Percentiles rank a stretch among this genome's conserved stretches.
Evolutionary conservation across 2,888 invertebrate species (phyloP).

Genomic region (Drosophila yooni): DNA sequence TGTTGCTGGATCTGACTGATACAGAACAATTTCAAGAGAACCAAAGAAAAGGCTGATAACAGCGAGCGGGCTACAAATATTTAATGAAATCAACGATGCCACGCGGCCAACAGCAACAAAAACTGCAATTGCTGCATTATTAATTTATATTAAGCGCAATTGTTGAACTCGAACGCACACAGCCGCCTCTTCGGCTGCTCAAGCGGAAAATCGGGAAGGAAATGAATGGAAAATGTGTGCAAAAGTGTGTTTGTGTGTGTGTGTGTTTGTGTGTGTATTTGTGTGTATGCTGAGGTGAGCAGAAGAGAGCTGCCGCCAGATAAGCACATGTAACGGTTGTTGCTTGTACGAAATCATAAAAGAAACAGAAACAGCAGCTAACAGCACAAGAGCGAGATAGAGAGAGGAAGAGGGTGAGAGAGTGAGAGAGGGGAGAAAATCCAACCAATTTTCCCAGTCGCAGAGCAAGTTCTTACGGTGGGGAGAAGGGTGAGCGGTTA

Average conservation of each 20-base stretch:
- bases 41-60: slow-evolving; percentile 49
- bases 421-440: slow-evolving; percentile 26
- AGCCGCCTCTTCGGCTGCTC: slow-evolving; percentile 36
- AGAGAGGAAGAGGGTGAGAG: slow-evolving; percentile 7
- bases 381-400: not conserved
- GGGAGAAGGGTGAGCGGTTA: not conserved
- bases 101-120: slow-evolving; percentile 42
- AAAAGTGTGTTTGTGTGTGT: not conserved
- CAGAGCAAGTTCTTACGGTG: slow-evolving; percentile 37
- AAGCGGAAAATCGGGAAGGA: slow-evolving; percentile 70
- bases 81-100: slow-evolving; percentile 75
- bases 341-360: slow-evolving; percentile 52
- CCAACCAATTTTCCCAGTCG: slow-evolving; percentile 56
- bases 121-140: slow-evolving; percentile 81
- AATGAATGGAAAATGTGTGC: slow-evolving; percentile 48
- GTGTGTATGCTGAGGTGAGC: slow-evolving; percentile 29
- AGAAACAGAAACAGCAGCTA: slow-evolving; percentile 21
- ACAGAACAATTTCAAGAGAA: slow-evolving; percentile 55
- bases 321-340: slow-evolving; percentile 72
- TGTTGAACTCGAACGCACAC: slow-evolving; percentile 52
- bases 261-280: slow-evolving; percentile 1
- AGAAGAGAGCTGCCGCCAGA: slow-evolving; percentile 47
- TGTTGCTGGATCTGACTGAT: slow-evolving; percentile 25
- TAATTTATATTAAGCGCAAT: slow-evolving; percentile 80
- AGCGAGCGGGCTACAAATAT: slow-evolving; percentile 66